Evolutionary conservation across 2,797 vertebrate species (phyloP), one percentile per base, ranked within the genome.

Genomic region (Gymnothorax reevesii): DNA sequence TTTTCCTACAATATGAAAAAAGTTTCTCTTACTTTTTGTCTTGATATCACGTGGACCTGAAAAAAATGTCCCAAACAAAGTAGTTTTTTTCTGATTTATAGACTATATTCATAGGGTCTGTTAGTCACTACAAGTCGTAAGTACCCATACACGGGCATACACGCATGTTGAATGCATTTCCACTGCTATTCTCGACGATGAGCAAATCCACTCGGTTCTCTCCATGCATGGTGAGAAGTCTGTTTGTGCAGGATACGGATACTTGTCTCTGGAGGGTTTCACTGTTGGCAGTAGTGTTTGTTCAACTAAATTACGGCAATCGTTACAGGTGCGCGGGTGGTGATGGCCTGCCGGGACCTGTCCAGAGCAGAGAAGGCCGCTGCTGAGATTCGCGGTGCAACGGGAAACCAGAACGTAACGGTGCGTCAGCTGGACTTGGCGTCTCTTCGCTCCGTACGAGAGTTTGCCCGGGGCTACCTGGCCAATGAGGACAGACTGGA

Each of bases 301-400:
- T 87, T 79, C 86, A 59, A 54, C 82, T 6, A 62, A 13, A 42
- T 59, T 86, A 20, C 49, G n/a, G 4, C 49, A 52, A 55, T 25
- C 49, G 15, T 60, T 52, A 42, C 27, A 93, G 95, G 95, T 2
- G 96, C 96, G 25, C 92, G 94, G 20, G 95, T 96, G 86, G 92
- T 96, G 60, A 95, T 96, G 95, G 96, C 95, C 0, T 96, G 96
- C 91, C 91, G 95, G 83, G 95, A 96, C 80, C 86, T 95, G 89
- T 88, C 20, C 2, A 91, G 94, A 54, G 95, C 94, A 0, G 93
- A 94, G 88, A 83, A 0, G 5, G 94, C 95, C 0, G 95, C 94
- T 0, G 92, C 93, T 75, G 89, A 95, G 82, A 92, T 96, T 86
- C 91, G 94, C 0, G 42, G 0, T 4, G 83, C 85, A 0, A 95